These are phyloP conservation scores for Champsocephalus gunnari DNA, from an alignment of 2,797 vertebrate species.

Conservation along the genomic window DNA sequence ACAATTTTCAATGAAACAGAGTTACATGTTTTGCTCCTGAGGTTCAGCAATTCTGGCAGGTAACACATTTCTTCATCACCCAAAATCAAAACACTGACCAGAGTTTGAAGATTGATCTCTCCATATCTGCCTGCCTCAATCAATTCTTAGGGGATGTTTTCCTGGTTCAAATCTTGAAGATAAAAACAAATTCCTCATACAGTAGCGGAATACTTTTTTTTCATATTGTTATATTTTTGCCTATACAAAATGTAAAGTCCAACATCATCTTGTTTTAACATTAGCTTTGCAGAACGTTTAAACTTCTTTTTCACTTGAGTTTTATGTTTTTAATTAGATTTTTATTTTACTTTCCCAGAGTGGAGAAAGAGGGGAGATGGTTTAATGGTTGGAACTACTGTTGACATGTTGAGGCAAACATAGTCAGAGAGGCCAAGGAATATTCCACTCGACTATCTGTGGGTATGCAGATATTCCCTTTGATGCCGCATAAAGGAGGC, in stretches of 20 bases:
- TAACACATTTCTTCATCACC: background rate
- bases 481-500: constrained; percentile 44
- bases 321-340: constrained; percentile 25
- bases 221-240: too few species aligned
- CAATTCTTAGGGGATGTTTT: background rate
- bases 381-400: constrained; percentile 27
- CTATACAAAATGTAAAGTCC: background rate
- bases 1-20: background rate
- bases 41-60: background rate
- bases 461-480: constrained; percentile 38
- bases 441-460: constrained; percentile 2
- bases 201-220: too few species aligned
- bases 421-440: constrained; percentile 13
- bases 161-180: background rate
- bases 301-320: background rate
- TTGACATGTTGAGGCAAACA: constrained; percentile 24
- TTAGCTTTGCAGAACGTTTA: background rate
- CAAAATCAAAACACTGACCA: too few species aligned
- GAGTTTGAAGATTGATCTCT: too few species aligned
- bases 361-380: background rate
- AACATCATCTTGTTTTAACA: constrained; percentile 1
- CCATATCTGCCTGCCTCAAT: too few species aligned
- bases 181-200: background rate
- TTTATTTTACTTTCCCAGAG: constrained; percentile 9
- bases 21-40: background rate